Evolutionary conservation across 2,113 vertebrate genomes (phyloP).

Genomic region (Seriola dumerili): DNA sequence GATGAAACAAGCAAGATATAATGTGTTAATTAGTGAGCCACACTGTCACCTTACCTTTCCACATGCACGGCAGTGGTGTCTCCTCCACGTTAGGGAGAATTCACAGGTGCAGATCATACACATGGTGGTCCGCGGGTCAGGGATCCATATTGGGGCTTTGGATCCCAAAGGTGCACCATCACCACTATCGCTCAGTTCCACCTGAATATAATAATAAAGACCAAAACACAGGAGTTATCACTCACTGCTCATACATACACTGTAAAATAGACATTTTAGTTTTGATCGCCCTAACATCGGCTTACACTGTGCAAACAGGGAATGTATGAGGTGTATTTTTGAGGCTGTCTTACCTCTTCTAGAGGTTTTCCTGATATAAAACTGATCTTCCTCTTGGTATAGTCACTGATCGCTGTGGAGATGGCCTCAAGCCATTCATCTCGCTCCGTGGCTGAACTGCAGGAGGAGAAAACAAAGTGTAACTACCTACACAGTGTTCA

Average conservation of each 20-base stretch:
- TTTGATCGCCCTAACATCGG: neutral
- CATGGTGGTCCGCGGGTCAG: constrained; percentile 95
- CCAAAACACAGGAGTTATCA: neutral
- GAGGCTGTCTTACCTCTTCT: constrained; percentile 81
- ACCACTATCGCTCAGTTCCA: constrained; percentile 76
- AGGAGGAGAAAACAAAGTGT: constrained; percentile 28
- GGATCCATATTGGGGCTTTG: constrained; percentile 98
- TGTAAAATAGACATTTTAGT: neutral
- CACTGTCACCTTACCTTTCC: constrained; percentile 88
- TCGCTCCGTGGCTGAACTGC: constrained; percentile 93
- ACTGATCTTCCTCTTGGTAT: constrained; percentile 93
- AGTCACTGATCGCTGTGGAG: constrained; percentile 91
- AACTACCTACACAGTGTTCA: neutral
- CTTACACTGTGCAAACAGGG: constrained; percentile 9
- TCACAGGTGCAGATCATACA: constrained; percentile 98
- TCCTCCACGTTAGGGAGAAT: constrained; percentile 95
- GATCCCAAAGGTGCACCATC: constrained; percentile 89
- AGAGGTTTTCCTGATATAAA: constrained; percentile 90
- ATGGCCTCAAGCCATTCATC: constrained; percentile 97
- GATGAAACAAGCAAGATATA: neutral
- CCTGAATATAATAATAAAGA: constrained; percentile 69
- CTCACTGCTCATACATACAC: neutral
- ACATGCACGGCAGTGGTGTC: constrained; percentile 97
- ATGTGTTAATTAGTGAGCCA: neutral
- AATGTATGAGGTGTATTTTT: neutral